Evolutionary conservation across 92 coral and sea anemone genomes (phyloP).

Genomic region (Palythoa heliodiscus): DNA sequence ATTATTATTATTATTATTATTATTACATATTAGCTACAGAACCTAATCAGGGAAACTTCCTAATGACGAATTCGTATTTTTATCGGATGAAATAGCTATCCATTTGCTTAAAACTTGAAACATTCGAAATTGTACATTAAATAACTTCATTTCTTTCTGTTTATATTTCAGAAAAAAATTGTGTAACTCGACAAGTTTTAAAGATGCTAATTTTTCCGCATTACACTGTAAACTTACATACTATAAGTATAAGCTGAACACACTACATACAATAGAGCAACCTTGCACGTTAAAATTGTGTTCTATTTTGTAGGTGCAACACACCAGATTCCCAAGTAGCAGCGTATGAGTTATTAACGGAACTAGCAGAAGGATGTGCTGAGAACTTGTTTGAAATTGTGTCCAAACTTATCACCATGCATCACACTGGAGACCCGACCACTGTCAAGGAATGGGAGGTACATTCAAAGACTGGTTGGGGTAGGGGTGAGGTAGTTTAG

Average conservation of each 20-base stretch:
- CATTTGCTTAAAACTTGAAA: too few relatives aligned
- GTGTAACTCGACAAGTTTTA: neutral
- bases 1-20: too few relatives aligned
- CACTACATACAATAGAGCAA: neutral
- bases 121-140: too few relatives aligned
- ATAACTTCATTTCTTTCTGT: neutral
- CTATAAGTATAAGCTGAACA: too few relatives aligned
- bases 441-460: constrained; percentile 92
- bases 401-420: constrained; percentile 83
- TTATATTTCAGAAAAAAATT: neutral
- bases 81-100: too few relatives aligned
- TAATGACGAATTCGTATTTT: too few relatives aligned
- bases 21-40: too few relatives aligned
- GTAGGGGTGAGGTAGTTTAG: neutral
- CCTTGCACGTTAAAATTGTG: neutral
- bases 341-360: constrained; percentile 79
- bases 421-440: constrained; percentile 86
- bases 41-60: too few relatives aligned
- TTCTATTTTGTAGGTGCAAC: constrained; percentile 59
- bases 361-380: constrained; percentile 80
- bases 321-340: constrained; percentile 85
- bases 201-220: neutral
- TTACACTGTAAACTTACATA: too few relatives aligned
- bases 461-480: neutral
- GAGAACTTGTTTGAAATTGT: constrained; percentile 82